Conservation (phyloP, 2,797 vertebrate genomes). For the Leucoraja ocellata region DNA sequence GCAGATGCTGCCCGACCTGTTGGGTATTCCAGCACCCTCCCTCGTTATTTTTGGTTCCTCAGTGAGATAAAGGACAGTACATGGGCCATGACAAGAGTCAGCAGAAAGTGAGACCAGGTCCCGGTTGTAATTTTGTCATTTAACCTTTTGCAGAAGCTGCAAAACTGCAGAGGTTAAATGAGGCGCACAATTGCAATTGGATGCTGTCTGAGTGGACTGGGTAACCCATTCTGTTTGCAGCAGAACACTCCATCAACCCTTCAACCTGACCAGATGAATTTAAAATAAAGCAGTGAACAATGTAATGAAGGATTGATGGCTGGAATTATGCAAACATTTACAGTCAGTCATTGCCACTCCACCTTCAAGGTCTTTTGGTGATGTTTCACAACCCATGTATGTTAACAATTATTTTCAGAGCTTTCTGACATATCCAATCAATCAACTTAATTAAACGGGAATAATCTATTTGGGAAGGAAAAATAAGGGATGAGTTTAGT, state of each 20-base stretch:
- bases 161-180: background rate
- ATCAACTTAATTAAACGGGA: conserved; percentile 18
- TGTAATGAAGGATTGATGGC: background rate
- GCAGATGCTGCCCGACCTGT: too few relatives aligned
- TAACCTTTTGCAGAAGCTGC: background rate
- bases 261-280: background rate
- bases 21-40: too few relatives aligned
- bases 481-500: background rate
- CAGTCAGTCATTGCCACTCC: background rate
- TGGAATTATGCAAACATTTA: background rate
- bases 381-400: background rate
- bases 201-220: background rate
- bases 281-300: background rate
- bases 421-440: background rate
- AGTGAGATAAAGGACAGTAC: background rate
- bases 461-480: background rate
- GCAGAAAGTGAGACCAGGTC: background rate
- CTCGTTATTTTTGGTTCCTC: background rate
- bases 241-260: background rate
- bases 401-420: background rate
- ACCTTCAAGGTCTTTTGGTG: background rate
- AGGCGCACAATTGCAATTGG: background rate
- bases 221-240: background rate
- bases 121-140: background rate
- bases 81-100: too few relatives aligned